Evolutionary conservation across 1,140 invertebrate genomes (phyloP), one percentile per base, ranked within the genome.

Genomic region (Pantala flavescens): DNA sequence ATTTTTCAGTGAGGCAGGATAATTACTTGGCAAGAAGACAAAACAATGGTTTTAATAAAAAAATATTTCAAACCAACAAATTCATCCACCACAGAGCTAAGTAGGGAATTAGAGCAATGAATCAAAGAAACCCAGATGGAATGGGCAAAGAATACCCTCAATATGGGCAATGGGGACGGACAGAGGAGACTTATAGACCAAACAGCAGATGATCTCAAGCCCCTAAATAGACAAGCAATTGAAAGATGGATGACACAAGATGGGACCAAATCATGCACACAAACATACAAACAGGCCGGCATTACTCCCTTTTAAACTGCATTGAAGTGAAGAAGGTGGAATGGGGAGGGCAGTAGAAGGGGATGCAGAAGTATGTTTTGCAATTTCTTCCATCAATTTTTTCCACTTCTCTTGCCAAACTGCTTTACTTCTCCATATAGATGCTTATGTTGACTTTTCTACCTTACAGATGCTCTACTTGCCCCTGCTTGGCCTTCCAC

Each of bases 401-500:
- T 21, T 12, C 49, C 49, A 14, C n/a, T 63, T 63, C 49, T 63
- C 49, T 63, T 12, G 3, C 49, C n/a, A 12, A 21, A 19, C 49
- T 21, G n/a, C 49, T 12, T 14, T 63, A 3, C 12, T 63, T 3
- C 49, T 63, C 12, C 49, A 16, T 1, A 63, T 3, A 63, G 49
- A 63, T 3, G 14, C 49, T 63, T 3, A 3, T 63, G 16, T 21
- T 12, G 12, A 63, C 1, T 63, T 3, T 63, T 63, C 49, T 63
- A 1, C 49, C 1, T 21, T 21, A 63, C 12, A 36, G 28, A 36
- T 63, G 16, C 49, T 21, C 49, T 63, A 63, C 49, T 63, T 63
- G 14, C 49, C 49, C 49, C 49, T 16, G 49, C 78, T 80, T 72
- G 79, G 79, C 77, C 81, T 79, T 74, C 84, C 86, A 75, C 87